Evolutionary conservation across 2,113 vertebrate genomes (phyloP).

Genomic region (Brachyistius frenatus): DNA sequence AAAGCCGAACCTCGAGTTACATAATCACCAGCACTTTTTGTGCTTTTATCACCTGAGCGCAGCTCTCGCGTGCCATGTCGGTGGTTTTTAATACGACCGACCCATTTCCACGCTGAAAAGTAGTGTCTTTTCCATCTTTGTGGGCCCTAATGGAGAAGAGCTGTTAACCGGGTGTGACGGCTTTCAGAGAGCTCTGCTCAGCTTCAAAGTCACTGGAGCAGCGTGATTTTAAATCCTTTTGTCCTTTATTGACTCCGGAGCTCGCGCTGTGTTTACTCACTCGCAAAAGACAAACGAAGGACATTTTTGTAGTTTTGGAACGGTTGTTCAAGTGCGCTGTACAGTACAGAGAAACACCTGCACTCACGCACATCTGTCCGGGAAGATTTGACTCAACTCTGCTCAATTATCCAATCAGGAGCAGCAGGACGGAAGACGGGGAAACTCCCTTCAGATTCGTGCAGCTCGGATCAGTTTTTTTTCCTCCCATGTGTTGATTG

Average conservation of each 20-base stretch:
- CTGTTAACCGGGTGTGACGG: slow-evolving; percentile 13
- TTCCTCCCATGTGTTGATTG: slow-evolving; percentile 52
- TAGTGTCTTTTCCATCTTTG: slow-evolving; percentile 29
- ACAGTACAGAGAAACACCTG: slow-evolving; percentile 47
- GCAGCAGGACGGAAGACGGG: slow-evolving; percentile 23
- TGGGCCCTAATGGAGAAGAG: slow-evolving; percentile 27
- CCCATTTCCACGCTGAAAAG: slow-evolving; percentile 32
- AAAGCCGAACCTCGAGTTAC: slow-evolving; percentile 40
- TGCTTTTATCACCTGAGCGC: slow-evolving; percentile 38
- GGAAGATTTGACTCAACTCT: slow-evolving; percentile 23
- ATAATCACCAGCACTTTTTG: slow-evolving; percentile 44
- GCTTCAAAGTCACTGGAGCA: slow-evolving; percentile 37
- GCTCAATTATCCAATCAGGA: slow-evolving; percentile 42
- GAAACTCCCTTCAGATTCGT: slow-evolving; percentile 44
- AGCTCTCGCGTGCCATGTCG: slow-evolving; percentile 6
- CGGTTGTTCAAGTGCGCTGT: background rate
- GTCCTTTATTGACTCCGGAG: slow-evolving; percentile 51
- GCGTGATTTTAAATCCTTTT: slow-evolving; percentile 50
- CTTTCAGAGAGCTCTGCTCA: background rate
- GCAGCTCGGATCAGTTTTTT: slow-evolving; percentile 22
- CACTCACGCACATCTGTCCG: slow-evolving; percentile 37
- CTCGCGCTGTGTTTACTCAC: slow-evolving; percentile 46
- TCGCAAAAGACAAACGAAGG: slow-evolving; percentile 60
- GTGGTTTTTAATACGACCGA: slow-evolving; percentile 27
- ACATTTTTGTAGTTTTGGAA: slow-evolving; percentile 28